These are phyloP conservation scores for Henricia sp. DNA, from an alignment of 53 echinoderm and acorn worm genomes.

Conservation along the genomic window DNA sequence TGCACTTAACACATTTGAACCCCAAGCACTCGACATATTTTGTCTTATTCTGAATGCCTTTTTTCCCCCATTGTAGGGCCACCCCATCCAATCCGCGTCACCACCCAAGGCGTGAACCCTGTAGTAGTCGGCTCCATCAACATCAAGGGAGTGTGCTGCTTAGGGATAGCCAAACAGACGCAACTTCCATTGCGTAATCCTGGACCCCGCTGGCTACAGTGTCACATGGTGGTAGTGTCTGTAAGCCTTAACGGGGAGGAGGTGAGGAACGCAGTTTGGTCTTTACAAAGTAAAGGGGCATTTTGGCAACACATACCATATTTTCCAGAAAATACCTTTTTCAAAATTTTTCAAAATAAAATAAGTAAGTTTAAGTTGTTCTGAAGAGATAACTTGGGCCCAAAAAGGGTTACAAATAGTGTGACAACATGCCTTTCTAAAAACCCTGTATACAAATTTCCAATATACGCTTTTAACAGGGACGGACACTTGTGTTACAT, in stretches of 20 bases:
- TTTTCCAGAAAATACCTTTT: background rate
- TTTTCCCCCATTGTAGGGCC: background rate
- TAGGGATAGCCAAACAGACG: slow-evolving; percentile 87
- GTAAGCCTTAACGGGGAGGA: slow-evolving; percentile 87
- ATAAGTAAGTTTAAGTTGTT: no score
- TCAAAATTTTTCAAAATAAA: background rate
- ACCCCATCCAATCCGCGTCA: slow-evolving; percentile 26
- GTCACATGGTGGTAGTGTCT: slow-evolving; percentile 79
- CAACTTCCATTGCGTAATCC: slow-evolving; percentile 77
- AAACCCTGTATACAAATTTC: no score
- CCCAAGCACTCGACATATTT: no score
- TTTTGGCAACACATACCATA: background rate
- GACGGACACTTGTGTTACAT: no score
- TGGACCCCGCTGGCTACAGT: slow-evolving; percentile 87
- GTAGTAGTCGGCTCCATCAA: slow-evolving; percentile 35
- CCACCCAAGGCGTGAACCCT: slow-evolving; percentile 12
- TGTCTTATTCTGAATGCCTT: no score
- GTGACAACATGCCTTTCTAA: no score
- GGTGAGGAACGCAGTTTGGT: slow-evolving; percentile 54
- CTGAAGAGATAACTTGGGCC: no score
- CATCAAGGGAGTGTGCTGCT: slow-evolving; percentile 87
- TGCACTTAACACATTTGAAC: no score
- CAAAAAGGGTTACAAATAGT: no score
- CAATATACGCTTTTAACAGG: no score
- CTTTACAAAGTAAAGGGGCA: background rate